A percentile compares a stretch with the other conserved stretches of the same genome.
Conservation (phyloP, 2,113 vertebrate genomes). For the Oryzias celebensis region DNA sequence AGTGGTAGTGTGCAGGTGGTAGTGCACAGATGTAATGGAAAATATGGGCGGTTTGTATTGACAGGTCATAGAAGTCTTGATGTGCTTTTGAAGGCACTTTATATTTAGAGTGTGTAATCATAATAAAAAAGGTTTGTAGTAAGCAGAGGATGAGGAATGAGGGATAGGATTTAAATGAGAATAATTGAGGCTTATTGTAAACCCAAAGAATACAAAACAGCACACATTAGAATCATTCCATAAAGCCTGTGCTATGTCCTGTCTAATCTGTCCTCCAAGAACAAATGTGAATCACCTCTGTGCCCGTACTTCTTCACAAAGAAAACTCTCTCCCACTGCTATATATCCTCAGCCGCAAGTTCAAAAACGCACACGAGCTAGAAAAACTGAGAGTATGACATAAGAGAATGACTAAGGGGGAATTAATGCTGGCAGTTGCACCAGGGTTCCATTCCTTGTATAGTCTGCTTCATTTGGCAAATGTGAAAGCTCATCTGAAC, state of each 20-base stretch:
- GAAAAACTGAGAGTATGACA: no score
- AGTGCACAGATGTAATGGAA: constrained; percentile 37
- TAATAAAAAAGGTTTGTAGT: constrained; percentile 1
- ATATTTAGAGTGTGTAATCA: constrained; percentile 19
- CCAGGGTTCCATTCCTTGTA: no score
- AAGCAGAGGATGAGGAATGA: constrained; percentile 51
- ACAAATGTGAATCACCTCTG: constrained; percentile 38
- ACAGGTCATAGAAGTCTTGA: constrained; percentile 16
- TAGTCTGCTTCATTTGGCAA: no score
- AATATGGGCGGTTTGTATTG: constrained; percentile 16
- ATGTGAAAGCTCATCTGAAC: no score
- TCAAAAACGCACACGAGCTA: no score
- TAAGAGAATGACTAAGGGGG: no score
- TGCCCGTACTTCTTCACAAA: constrained; percentile 28
- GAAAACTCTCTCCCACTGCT: constrained; percentile 2
- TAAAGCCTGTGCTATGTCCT: constrained; percentile 29
- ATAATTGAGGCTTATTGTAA: constrained; percentile 26
- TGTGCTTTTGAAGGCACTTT: constrained; percentile 33
- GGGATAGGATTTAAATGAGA: constrained; percentile 6
- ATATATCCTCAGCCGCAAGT: constrained; percentile 32
- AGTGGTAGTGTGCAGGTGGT: constrained; percentile 40
- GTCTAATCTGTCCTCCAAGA: constrained; percentile 29
- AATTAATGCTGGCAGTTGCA: no score
- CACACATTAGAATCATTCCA: constrained; percentile 13
- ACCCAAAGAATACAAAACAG: neutral